phyloP scores from a whole-genome alignment of 2,113 vertebrate species.

The Poecilia latipinna region DNA sequence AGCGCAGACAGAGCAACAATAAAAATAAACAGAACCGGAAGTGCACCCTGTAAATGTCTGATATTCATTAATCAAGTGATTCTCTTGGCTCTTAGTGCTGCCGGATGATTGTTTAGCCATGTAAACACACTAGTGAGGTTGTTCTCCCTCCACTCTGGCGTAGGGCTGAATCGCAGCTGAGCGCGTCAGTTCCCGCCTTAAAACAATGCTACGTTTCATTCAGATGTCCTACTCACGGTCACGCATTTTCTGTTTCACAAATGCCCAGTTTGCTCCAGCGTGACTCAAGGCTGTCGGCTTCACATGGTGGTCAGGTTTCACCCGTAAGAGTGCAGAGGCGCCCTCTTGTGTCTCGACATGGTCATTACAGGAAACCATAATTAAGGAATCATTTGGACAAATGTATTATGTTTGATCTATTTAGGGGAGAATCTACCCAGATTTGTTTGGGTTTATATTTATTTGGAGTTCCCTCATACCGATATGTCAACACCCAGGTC shows the following conservation, averaged over 20 bases:
- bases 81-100: not conserved
- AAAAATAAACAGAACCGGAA: slow-evolving; percentile 34
- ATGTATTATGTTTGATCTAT: too few relatives aligned
- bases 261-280: not conserved
- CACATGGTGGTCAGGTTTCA: not conserved
- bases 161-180: not conserved
- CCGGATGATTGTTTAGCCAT: not conserved
- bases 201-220: not conserved
- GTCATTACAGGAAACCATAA: slow-evolving; percentile 23
- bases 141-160: not conserved
- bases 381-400: too few relatives aligned
- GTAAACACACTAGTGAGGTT: not conserved
- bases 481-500: too few relatives aligned
- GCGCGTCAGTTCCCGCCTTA: not conserved
- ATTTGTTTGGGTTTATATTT: too few relatives aligned
- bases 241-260: slow-evolving; percentile 14
- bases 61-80: not conserved
- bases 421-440: too few relatives aligned
- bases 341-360: slow-evolving; percentile 44
- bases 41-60: not conserved
- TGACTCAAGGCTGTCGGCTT: too few relatives aligned
- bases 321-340: slow-evolving; percentile 20
- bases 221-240: not conserved
- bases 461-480: too few relatives aligned
- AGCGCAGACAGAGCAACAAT: not conserved